A percentile compares a stretch with the other conserved stretches of the same genome.
Conservation (phyloP, 2,113 vertebrate genomes). For the Phoxinus phoxinus region DNA sequence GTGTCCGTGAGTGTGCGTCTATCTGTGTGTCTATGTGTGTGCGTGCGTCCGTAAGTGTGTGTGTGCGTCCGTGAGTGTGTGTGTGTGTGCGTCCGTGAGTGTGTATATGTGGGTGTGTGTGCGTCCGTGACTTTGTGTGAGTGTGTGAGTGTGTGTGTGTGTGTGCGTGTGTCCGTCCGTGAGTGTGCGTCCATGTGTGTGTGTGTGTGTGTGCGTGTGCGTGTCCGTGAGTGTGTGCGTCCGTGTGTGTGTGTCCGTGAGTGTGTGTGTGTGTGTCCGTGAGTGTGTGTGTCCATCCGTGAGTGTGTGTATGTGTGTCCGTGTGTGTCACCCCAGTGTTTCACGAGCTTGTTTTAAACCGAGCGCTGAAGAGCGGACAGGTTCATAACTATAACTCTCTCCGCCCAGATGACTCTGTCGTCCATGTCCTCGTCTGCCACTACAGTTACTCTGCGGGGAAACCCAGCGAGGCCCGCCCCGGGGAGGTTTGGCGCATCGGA, state of each 20-base stretch:
- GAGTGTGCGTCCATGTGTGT: too few relatives aligned
- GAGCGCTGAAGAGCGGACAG: conserved; percentile 54
- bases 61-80: too few relatives aligned
- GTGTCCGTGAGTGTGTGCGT: too few relatives aligned
- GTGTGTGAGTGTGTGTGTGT: too few relatives aligned
- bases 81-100: too few relatives aligned
- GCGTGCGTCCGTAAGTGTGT: too few relatives aligned
- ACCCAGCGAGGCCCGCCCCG: not conserved
- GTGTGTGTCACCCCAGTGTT: conserved; percentile 53
- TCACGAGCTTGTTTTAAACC: conserved; percentile 57
- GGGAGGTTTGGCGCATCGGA: not conserved
- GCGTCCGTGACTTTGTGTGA: too few relatives aligned
- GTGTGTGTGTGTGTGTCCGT: not conserved
- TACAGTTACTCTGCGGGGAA: conserved; percentile 46
- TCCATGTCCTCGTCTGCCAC: conserved; percentile 48
- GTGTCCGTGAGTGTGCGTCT: conserved; percentile 49
- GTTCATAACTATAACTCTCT: conserved; percentile 62
- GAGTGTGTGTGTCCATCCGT: conserved; percentile 28
- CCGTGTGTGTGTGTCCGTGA: too few relatives aligned
- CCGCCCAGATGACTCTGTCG: conserved; percentile 59
- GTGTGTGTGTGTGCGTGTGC: too few relatives aligned
- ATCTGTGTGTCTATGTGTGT: too few relatives aligned
- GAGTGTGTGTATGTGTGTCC: conserved; percentile 23
- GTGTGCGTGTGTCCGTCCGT: too few relatives aligned
- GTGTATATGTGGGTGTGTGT: too few relatives aligned